Evolutionary conservation across 2,113 vertebrate genomes (phyloP), one percentile per base, ranked within the genome.

Genomic region (Apteryx mantelli): DNA sequence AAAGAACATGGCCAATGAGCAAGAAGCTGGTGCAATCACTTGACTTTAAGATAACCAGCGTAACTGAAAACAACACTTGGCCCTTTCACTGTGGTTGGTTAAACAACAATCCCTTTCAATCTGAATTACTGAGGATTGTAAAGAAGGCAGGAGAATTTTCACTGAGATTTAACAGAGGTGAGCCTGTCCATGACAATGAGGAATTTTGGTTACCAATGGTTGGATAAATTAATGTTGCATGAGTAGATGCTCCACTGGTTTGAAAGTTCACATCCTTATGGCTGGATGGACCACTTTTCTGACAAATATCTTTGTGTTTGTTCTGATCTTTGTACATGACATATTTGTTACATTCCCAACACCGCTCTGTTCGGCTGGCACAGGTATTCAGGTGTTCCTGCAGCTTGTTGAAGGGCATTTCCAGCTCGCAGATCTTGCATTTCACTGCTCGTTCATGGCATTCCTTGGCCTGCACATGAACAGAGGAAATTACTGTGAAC

Each of bases 341-440:
- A 6, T 97, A 98, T 85, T 95, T 95, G 40, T 93, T 66, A 21
- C 99, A 99, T 83, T 97, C 96, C 30, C 28, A 34, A 96, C 98
- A 99, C 52, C 14, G 63, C 82, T 98, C 96, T 0, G 97, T 99
- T 56, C 91, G 97, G 92, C 95, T 98, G 48, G 98, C 97, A 16
- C 99, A 99, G 34, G 24, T 42, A 82, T 83, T 25, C 9, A 69
- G 17, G 38, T 99, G 99, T 9, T 96, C 58, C 5, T 89, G 76
- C 87, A 99, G 96, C 40, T 92, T 60, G 42, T 61, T 92, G 83
- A 93, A 93, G 7, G 97, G 89, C 74, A 99, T 17, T 15, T 97
- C 96, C 84, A 99, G 95, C 25, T 98, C 78, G 10, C 99, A 99
- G 97, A 98, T 98, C 48, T 52, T 61, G 83, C 99, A 99, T 36